These are phyloP conservation scores for Tipula helvola DNA, from an alignment of 2,888 invertebrate species.

Conservation along the genomic window DNA sequence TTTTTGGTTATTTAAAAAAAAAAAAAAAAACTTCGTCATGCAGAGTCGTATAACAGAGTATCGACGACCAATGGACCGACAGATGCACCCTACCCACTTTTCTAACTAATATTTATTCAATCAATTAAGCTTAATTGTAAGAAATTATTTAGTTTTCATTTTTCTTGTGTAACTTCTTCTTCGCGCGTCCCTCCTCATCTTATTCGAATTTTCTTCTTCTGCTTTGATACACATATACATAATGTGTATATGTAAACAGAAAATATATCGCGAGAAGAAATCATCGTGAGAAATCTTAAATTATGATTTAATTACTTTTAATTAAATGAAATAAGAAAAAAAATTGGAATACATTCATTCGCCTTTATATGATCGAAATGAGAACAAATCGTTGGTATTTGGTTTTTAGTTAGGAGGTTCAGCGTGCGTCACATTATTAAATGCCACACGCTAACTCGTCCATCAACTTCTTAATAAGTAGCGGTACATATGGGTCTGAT, in stretches of 20 bases:
- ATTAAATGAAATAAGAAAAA: neutral
- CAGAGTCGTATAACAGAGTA: neutral
- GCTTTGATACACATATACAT: neutral
- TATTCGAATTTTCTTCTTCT: neutral
- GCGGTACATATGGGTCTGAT: neutral
- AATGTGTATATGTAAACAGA: neutral
- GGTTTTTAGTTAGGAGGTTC: neutral
- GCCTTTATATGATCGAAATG: neutral
- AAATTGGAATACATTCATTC: neutral
- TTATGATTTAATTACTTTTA: conserved; percentile 4
- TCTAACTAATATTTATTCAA: neutral
- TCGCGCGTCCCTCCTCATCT: neutral
- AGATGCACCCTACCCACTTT: neutral
- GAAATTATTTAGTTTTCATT: neutral
- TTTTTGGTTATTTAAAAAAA: neutral
- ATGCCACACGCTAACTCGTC: neutral
- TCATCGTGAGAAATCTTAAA: neutral
- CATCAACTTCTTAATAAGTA: neutral
- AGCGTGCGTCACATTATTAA: neutral
- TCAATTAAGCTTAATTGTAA: neutral
- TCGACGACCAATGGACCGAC: neutral
- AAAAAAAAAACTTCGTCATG: neutral
- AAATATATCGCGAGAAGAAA: neutral
- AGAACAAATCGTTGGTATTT: neutral
- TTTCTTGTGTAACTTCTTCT: neutral